phyloP scores from a whole-genome alignment of 2,888 invertebrate genomes.

The Oscheius myriophilus region DNA sequence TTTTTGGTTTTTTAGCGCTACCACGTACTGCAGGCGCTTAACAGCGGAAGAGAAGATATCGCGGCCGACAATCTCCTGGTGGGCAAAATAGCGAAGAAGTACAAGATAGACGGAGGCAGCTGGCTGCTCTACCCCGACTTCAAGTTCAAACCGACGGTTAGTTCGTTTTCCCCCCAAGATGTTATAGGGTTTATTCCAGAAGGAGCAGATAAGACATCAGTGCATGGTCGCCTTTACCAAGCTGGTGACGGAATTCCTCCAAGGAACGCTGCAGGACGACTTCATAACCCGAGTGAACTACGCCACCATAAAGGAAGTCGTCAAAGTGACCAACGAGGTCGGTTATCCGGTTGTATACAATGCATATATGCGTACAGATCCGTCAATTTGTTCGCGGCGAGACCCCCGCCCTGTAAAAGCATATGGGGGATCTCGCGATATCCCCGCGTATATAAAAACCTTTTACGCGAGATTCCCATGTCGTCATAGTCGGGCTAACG shows the following conservation, averaged over 20 bases:
- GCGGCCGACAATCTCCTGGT: neutral
- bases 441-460: too few species aligned
- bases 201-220: neutral
- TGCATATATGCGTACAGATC: too few species aligned
- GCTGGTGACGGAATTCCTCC: conserved; percentile 1
- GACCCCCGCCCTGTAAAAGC: too few species aligned
- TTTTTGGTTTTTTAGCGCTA: too few species aligned
- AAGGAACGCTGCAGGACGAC: conserved; percentile 6
- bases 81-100: neutral
- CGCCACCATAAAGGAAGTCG: conserved; percentile 6
- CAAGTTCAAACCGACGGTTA: neutral
- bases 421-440: too few species aligned
- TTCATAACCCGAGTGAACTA: conserved; percentile 7
- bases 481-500: too few species aligned
- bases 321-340: conserved; percentile 21
- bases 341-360: too few species aligned
- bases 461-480: too few species aligned
- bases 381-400: too few species aligned
- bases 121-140: conserved; percentile 13
- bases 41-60: neutral
- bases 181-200: neutral
- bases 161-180: neutral
- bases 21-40: neutral
- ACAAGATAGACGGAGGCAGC: conserved; percentile 12
- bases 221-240: neutral